Percentiles rank a stretch among this genome's conserved stretches.
Conservation (phyloP, 2,797 vertebrate genomes). For the Orestias chungarensis region DNA sequence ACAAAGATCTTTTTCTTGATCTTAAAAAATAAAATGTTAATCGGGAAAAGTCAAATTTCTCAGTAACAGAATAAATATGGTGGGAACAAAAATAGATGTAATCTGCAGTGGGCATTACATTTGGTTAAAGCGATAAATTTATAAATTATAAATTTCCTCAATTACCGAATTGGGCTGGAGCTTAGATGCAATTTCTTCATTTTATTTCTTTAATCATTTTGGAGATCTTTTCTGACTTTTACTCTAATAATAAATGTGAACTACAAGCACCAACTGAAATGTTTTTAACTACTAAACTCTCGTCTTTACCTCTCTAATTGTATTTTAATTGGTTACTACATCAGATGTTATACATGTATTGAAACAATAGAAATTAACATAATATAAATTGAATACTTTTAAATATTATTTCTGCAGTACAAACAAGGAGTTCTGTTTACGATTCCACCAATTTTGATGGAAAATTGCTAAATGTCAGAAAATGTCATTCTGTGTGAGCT, state of each 20-base stretch:
- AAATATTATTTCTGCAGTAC: neutral
- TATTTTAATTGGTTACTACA: neutral
- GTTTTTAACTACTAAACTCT: neutral
- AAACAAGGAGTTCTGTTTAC: conserved; percentile 27
- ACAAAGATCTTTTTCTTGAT: neutral
- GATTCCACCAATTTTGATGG: conserved; percentile 15
- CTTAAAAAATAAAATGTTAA: neutral
- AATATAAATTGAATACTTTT: conserved; percentile 1
- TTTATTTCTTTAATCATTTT: neutral
- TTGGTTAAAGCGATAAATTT: neutral
- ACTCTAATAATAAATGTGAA: too few relatives aligned
- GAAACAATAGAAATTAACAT: neutral
- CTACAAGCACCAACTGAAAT: neutral
- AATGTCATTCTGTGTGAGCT: conserved; percentile 73
- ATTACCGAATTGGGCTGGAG: neutral
- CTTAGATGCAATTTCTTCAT: neutral
- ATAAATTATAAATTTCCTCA: too few relatives aligned
- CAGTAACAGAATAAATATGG: neutral
- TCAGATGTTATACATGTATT: neutral
- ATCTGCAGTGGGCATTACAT: neutral
- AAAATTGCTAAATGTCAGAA: conserved; percentile 44
- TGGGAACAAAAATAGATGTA: neutral
- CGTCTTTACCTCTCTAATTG: neutral
- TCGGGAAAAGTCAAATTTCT: neutral
- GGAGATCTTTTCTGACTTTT: neutral